phyloP scores from a whole-genome alignment of 2,888 invertebrate genomes.

The Mesochorus sp. region DNA sequence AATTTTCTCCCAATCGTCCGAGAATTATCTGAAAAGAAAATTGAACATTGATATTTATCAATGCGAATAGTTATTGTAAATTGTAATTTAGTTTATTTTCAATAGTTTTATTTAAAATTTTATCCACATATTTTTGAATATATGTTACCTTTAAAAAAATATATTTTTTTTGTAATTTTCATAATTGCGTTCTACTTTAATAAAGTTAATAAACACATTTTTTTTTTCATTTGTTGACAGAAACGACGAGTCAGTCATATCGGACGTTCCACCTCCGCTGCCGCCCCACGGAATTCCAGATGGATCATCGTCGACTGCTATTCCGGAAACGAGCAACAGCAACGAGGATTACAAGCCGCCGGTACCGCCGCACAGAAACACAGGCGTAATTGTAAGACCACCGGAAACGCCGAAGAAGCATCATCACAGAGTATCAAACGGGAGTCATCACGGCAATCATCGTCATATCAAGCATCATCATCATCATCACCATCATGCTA shows the following conservation, averaged over 20 bases:
- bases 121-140: too few relatives aligned
- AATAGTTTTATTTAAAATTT: too few relatives aligned
- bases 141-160: too few relatives aligned
- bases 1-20: too few relatives aligned
- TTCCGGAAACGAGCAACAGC: slow-evolving; percentile 68
- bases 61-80: too few relatives aligned
- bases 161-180: too few relatives aligned
- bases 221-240: slow-evolving; percentile 74
- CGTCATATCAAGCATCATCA: slow-evolving; percentile 71
- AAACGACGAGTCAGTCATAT: slow-evolving; percentile 73
- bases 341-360: slow-evolving; percentile 88
- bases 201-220: too few relatives aligned
- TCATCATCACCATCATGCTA: slow-evolving; percentile 66
- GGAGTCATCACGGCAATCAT: slow-evolving; percentile 77
- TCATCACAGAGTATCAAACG: slow-evolving; percentile 81
- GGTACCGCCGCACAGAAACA: slow-evolving; percentile 93
- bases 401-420: slow-evolving; percentile 79
- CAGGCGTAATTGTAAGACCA: slow-evolving; percentile 84
- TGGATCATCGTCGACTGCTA: slow-evolving; percentile 65
- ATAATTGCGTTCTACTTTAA: too few relatives aligned
- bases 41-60: too few relatives aligned
- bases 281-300: slow-evolving; percentile 83
- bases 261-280: slow-evolving; percentile 82
- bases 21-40: too few relatives aligned
- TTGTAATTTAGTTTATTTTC: too few relatives aligned